Percentiles rank a stretch among this genome's conserved stretches.
Evolutionary conservation across 2,113 vertebrate genomes (phyloP).

Genomic region (Brevimyrus niger): DNA sequence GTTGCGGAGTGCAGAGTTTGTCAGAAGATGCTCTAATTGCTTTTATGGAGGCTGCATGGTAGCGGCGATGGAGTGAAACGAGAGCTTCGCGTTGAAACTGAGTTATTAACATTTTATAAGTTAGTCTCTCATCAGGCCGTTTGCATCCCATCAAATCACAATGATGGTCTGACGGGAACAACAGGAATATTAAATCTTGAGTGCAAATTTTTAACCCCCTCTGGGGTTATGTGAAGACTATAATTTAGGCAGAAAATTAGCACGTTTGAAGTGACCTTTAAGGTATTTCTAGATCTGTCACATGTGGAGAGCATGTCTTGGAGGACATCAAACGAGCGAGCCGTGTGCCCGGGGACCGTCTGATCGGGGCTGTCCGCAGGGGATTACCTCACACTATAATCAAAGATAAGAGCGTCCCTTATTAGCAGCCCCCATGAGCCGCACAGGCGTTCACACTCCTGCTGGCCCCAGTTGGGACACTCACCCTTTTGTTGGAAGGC

Average conservation of each 20-base stretch:
- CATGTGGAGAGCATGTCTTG: neutral
- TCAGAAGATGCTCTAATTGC: slow-evolving; percentile 1
- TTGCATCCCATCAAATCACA: neutral
- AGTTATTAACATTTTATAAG: neutral
- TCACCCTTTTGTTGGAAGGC: slow-evolving; percentile 7
- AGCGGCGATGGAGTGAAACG: neutral
- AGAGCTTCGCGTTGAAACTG: neutral
- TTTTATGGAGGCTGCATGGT: neutral
- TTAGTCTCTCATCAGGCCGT: neutral
- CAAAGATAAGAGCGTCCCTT: neutral
- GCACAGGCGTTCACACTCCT: neutral
- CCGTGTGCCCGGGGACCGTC: neutral
- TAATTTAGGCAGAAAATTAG: neutral
- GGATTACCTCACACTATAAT: neutral
- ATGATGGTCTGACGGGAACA: neutral
- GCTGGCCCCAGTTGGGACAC: neutral
- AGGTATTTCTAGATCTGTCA: slow-evolving; percentile 4
- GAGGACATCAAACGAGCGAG: neutral
- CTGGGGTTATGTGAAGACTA: neutral
- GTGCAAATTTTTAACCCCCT: neutral
- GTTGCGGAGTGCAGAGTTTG: neutral
- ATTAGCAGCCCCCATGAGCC: neutral
- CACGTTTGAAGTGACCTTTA: neutral
- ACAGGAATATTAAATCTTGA: neutral
- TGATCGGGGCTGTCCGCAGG: neutral